Evolutionary conservation across 2,797 vertebrate species (phyloP), one percentile per base, ranked within the genome.

Genomic region (Bryconaethiops microstoma): DNA sequence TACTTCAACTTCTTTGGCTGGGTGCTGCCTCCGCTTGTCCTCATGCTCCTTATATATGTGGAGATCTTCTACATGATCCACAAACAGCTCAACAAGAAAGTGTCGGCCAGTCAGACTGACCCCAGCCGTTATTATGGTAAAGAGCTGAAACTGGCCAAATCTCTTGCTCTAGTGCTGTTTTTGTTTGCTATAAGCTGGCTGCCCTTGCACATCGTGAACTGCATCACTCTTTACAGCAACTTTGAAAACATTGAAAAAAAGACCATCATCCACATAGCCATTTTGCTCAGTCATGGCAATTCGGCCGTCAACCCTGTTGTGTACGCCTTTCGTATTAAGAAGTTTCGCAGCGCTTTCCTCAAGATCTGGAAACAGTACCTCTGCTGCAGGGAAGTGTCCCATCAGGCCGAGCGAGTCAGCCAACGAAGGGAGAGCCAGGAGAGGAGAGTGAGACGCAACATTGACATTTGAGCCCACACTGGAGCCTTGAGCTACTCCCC

Each of bases 31-130:
- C 97, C 98, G 0, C 92, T 99, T 79, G 54, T 99, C 52, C 90
- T 99, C 83, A 99, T 99, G 97, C 88, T 98, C 73, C 81, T 96
- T 76, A 97, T 99, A 90, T 99, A 99, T 71, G 90, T 94, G 64
- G 97, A 99, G 90, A 98, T 99, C 88, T 99, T 99, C 94, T 97
- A 97, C 90, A 95, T 98, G 90, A 99, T 99, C 90, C 97, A 98
- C 87, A 96, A 94, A 90, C 98, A 98, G 64, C 97, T 99, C 13
- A 96, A 91, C 93, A 97, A 94, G 87, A 94, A 93, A 85, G 94
- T 95, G 62, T 94, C 92, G 0, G 92, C 92, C 87, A 95, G 90
- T 79, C 92, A 96, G 21, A 86, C 91, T 0, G 96, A 98, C 86
- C 97, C 97, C 16, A 96, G 96, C 85, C 97, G 95, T 87, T 99